A percentile compares a stretch with the other conserved stretches of the same genome.
These are phyloP conservation scores for Phocoena phocoena DNA, from an alignment of 2,113 vertebrate species.

Conservation along the genomic window DNA sequence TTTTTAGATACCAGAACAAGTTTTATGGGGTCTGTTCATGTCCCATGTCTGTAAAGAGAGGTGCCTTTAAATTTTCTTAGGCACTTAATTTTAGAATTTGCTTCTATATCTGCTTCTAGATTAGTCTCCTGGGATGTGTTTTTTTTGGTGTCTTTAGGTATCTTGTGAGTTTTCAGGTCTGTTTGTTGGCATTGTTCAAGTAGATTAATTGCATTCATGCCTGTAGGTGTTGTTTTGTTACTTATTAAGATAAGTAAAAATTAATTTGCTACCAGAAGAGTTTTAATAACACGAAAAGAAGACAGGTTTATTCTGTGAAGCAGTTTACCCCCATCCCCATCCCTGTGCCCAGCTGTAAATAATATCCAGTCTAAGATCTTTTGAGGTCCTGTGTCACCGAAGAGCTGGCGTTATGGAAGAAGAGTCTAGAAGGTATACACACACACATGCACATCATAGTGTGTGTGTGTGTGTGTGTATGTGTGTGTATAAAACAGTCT, in stretches of 20 bases:
- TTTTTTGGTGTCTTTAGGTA: background rate
- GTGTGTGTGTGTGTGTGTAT: no score
- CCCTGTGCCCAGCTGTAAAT: background rate
- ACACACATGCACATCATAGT: background rate
- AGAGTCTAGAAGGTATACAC: background rate
- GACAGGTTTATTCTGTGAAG: background rate
- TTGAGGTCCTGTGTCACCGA: background rate
- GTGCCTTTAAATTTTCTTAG: background rate
- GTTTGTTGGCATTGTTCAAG: background rate
- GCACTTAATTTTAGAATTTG: background rate
- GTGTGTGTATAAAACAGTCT: background rate
- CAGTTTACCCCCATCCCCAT: background rate
- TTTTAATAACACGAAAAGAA: conserved; percentile 39
- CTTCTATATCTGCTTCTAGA: background rate
- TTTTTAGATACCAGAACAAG: conserved; percentile 5
- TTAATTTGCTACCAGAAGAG: conserved; percentile 25
- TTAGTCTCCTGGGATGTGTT: background rate
- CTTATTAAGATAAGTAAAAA: conserved; percentile 48
- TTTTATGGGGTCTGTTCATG: background rate
- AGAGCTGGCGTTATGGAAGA: background rate
- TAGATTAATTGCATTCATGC: conserved; percentile 22
- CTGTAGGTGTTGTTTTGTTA: background rate
- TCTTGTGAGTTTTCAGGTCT: background rate
- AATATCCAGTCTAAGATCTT: background rate
- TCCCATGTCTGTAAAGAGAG: background rate